Evolutionary conservation across 1,140 invertebrate species (phyloP).

Genomic region (Drosophila nasuta): DNA sequence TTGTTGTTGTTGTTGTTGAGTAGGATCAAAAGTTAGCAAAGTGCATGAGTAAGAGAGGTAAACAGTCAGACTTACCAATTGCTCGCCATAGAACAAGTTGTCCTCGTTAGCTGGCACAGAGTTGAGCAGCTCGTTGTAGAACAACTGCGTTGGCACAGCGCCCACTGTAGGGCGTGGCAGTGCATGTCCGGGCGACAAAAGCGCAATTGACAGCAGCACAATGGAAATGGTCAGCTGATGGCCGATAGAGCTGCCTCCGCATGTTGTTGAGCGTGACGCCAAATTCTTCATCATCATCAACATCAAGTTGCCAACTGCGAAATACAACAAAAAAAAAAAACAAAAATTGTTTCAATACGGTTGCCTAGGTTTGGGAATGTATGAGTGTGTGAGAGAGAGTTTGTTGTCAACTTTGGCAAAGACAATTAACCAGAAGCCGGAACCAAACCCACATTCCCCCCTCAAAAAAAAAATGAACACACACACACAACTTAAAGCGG

Average conservation of each 20-base stretch:
- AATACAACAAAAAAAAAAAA: slow-evolving; percentile 28
- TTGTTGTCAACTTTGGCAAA: slow-evolving; percentile 31
- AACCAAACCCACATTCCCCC: neutral
- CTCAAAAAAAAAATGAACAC: too few relatives aligned
- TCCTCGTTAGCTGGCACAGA: slow-evolving; percentile 54
- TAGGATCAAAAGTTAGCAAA: neutral
- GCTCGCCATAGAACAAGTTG: slow-evolving; percentile 54
- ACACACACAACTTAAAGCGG: neutral
- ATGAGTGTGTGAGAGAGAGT: slow-evolving; percentile 9
- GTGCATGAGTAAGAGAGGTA: neutral
- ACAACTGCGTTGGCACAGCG: slow-evolving; percentile 53
- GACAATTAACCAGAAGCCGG: slow-evolving; percentile 57
- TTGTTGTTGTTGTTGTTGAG: slow-evolving; percentile 38
- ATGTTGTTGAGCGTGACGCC: slow-evolving; percentile 39
- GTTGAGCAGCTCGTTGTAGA: slow-evolving; percentile 59
- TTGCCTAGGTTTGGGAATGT: neutral
- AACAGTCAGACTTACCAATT: slow-evolving; percentile 56
- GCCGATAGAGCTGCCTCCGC: slow-evolving; percentile 41
- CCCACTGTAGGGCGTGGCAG: slow-evolving; percentile 42
- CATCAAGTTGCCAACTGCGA: slow-evolving; percentile 35
- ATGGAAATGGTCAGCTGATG: slow-evolving; percentile 62
- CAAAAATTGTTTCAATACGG: slow-evolving; percentile 21
- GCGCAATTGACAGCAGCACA: slow-evolving; percentile 71
- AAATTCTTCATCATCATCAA: slow-evolving; percentile 39
- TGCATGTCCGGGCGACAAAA: slow-evolving; percentile 55